A percentile compares a stretch with the other conserved stretches of the same genome.
These are phyloP conservation scores for Microcebus jonahi DNA, from an alignment of 2,113 vertebrate species.

Conservation along the genomic window DNA sequence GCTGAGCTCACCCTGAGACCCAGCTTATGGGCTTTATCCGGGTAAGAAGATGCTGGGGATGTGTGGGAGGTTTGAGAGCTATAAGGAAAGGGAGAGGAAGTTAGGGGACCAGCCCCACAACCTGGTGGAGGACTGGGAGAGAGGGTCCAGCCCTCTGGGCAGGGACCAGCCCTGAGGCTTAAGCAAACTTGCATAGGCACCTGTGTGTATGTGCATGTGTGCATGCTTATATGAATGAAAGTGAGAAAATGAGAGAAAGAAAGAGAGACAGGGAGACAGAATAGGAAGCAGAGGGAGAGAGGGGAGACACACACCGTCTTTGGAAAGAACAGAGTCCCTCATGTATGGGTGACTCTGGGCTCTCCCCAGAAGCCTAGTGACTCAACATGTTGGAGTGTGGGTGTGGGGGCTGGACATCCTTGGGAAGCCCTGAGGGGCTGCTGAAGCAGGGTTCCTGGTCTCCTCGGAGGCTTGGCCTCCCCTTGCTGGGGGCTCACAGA, in stretches of 20 bases:
- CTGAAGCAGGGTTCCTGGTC: constrained; percentile 74
- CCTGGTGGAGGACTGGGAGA: constrained; percentile 10
- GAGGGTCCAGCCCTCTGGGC: constrained; percentile 72
- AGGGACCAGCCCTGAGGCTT: constrained; percentile 75
- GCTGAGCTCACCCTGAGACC: constrained; percentile 17
- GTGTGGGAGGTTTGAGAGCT: not conserved
- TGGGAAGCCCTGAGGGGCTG: constrained; percentile 61
- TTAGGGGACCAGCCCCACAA: constrained; percentile 73
- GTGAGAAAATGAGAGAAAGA: not conserved
- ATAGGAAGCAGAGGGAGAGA: not conserved
- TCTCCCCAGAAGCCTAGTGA: constrained; percentile 46
- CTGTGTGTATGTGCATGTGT: not conserved
- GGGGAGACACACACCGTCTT: not conserved
- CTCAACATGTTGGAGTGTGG: not conserved
- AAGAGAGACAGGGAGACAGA: not conserved
- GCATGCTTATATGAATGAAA: not conserved
- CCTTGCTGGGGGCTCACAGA: constrained; percentile 86
- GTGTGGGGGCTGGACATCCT: constrained; percentile 69
- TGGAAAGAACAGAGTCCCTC: not conserved
- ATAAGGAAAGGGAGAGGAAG: not conserved
- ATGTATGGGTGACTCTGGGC: not conserved
- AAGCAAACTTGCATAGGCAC: constrained; percentile 64
- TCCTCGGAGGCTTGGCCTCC: constrained; percentile 80
- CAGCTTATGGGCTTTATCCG: not conserved
- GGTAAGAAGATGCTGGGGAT: not conserved